phyloP scores from a whole-genome alignment of 2,113 vertebrate genomes.

The Cathartes aura region DNA sequence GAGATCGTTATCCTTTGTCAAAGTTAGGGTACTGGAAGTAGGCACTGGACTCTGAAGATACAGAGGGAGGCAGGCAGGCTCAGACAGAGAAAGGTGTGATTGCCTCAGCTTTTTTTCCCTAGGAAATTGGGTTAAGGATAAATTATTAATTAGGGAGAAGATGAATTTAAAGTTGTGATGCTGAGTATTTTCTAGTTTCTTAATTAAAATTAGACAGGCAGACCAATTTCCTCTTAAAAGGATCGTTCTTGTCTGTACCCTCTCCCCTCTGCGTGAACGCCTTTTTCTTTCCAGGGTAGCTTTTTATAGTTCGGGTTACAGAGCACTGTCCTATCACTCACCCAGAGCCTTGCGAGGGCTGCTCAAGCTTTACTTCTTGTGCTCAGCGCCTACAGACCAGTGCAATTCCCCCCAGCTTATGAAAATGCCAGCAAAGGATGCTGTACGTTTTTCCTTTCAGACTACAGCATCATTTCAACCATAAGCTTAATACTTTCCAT shows the following conservation, averaged over 20 bases:
- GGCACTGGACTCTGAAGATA: background rate
- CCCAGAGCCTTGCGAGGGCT: background rate
- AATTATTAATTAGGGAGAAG: background rate
- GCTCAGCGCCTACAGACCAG: background rate
- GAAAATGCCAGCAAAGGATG: background rate
- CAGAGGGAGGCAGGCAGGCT: background rate
- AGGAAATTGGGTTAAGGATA: background rate
- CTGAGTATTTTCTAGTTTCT: background rate
- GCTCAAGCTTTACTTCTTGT: background rate
- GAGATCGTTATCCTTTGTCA: background rate
- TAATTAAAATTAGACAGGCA: background rate
- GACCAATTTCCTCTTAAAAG: background rate
- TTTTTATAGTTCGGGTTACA: background rate
- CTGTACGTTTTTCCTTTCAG: background rate
- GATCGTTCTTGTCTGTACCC: background rate
- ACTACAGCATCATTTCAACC: background rate
- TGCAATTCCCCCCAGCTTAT: background rate
- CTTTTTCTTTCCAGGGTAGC: background rate
- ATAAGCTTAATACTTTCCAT: background rate
- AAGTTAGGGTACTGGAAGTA: background rate
- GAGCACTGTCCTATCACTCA: background rate
- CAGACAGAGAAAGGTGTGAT: background rate
- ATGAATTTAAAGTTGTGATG: background rate
- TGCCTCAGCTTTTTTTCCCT: background rate
- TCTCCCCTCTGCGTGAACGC: accelerated